Conservation (phyloP, 2,888 invertebrate species). For the Sarcophaga carnaria region DNA sequence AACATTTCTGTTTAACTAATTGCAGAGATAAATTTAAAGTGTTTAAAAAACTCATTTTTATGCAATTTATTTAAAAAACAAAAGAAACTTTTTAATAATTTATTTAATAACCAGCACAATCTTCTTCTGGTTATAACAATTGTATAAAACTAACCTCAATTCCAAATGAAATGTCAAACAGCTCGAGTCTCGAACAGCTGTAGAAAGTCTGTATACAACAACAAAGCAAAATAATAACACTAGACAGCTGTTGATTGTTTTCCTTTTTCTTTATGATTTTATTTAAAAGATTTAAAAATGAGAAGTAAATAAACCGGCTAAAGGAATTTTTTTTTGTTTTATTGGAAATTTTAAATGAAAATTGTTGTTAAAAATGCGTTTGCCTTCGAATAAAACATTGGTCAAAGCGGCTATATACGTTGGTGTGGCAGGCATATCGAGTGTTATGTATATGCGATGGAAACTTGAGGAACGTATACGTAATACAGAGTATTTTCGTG, state of each 20-base stretch:
- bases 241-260: slow-evolving; percentile 45
- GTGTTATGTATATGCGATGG: slow-evolving; percentile 80
- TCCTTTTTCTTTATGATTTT: slow-evolving; percentile 7
- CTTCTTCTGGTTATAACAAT: not conserved
- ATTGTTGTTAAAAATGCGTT: slow-evolving; percentile 66
- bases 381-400: slow-evolving; percentile 83
- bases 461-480: slow-evolving; percentile 84
- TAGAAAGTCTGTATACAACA: not conserved
- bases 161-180: slow-evolving; percentile 37
- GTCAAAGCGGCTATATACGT: slow-evolving; percentile 86
- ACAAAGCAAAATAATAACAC: not conserved
- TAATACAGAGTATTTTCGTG: slow-evolving; percentile 85
- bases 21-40: slow-evolving; percentile 23
- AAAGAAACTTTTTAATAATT: not conserved
- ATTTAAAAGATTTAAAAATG: not conserved
- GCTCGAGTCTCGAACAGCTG: slow-evolving; percentile 47
- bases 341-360: not conserved
- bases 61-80: slow-evolving; percentile 15
- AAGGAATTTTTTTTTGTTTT: not conserved
- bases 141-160: slow-evolving; percentile 49
- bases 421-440: slow-evolving; percentile 82
- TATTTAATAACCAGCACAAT: slow-evolving; percentile 15
- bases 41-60: slow-evolving; percentile 55
- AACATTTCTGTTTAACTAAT: slow-evolving; percentile 36
- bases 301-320: not conserved